Evolutionary conservation across 2,888 invertebrate genomes (phyloP), one percentile per base, ranked within the genome.

Genomic region (Drosophila flavopinicola): DNA sequence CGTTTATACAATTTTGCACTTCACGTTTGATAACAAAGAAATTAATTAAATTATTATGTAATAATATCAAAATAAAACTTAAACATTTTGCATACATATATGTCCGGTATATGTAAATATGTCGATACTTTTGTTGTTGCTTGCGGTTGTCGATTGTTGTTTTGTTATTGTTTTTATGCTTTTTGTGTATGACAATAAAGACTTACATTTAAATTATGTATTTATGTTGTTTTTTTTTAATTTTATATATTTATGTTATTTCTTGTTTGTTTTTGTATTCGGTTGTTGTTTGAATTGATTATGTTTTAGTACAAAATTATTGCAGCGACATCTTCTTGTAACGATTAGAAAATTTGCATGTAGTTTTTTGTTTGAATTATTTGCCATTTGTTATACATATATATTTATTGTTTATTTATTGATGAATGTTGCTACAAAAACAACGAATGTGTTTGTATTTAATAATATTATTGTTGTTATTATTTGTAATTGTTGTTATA

Each of bases 51-150:
- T 84, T 80, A 74, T 45, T 44, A 45, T 52, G 37, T 78, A 78
- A 56, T 76, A 79, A 74, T 73, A 77, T 68, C 68, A 77, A 80
- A 74, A 66, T 54, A 67, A 67, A 78, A 72, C 73, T 49, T 78
- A 79, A 67, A 64, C 45, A 63, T 47, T 49, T 67, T 61, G 17
- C 51, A 39, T 35, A 47, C 49, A 53, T 48, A 29, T 61, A 42
- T 54, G 32, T 42, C 23, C 41, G 27, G 58, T 32, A 39, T 30
- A 45, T 39, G 37, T 44, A 45, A 33, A 41, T 48, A 32, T 24
- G 24, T 47, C 52, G 52, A 51, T 64, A 54, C 51, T 74, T 59
- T 72, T 59, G 38, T 38, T 44, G 33, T 67, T 45, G 27, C 30
- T 41, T 65, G 53, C 44, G 41, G 15, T 39, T 41, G 15, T 30